These are phyloP conservation scores for Gastrophysa polygoni DNA, from an alignment of 2,888 invertebrate genomes.

Conservation along the genomic window DNA sequence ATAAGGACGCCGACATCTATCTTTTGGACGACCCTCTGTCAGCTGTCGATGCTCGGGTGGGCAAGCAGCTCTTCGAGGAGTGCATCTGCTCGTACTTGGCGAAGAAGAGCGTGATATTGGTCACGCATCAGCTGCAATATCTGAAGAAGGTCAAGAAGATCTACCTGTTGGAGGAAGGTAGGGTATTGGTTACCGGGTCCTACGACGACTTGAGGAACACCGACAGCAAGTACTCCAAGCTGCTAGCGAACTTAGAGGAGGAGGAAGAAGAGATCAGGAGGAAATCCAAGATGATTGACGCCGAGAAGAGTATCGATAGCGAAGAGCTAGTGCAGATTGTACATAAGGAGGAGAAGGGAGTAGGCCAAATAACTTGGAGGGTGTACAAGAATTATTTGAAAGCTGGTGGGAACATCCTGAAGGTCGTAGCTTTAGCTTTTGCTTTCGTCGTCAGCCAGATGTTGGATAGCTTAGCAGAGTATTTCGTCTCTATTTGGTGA, in stretches of 20 bases:
- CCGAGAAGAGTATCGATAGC: constrained; percentile 1
- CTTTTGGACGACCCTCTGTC: constrained; percentile 87
- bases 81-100: constrained; percentile 70
- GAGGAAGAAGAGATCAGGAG: constrained; percentile 39
- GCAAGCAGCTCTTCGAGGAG: constrained; percentile 83
- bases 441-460: constrained; percentile 33
- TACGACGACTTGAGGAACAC: constrained; percentile 72
- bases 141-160: constrained; percentile 63
- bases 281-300: constrained; percentile 53
- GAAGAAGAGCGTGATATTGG: constrained; percentile 72
- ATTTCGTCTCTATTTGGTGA: constrained; percentile 79
- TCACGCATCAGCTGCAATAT: constrained; percentile 76
- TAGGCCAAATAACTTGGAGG: constrained; percentile 61
- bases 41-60: constrained; percentile 89
- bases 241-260: constrained; percentile 34
- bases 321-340: constrained; percentile 39
- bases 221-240: constrained; percentile 73
- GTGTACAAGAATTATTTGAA: constrained; percentile 73
- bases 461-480: constrained; percentile 77
- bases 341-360: constrained; percentile 64
- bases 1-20: constrained; percentile 79
- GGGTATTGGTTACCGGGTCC: constrained; percentile 66
- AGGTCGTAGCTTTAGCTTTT: constrained; percentile 60
- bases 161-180: constrained; percentile 63
- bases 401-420: constrained; percentile 71